phyloP scores from a whole-genome alignment of 2,113 vertebrate genomes.

The Pimephales promelas region DNA sequence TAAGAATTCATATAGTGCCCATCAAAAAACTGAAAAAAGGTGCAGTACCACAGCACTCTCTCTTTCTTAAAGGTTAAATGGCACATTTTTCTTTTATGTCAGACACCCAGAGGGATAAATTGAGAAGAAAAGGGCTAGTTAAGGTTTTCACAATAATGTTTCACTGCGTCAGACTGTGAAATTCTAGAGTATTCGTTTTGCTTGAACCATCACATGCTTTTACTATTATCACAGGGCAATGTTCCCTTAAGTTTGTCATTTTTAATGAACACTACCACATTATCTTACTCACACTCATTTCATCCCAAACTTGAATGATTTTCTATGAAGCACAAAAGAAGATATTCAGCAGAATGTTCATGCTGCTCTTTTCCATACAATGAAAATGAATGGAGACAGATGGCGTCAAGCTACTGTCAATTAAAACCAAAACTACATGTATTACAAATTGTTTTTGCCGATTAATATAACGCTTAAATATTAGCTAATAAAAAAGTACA shows the following conservation, averaged over 20 bases:
- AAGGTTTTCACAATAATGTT: neutral
- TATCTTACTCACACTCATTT: neutral
- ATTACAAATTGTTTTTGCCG: neutral
- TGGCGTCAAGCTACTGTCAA: neutral
- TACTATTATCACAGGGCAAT: too few relatives aligned
- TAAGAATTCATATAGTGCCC: neutral
- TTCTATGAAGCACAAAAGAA: neutral
- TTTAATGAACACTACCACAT: neutral
- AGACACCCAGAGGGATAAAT: neutral
- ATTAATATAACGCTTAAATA: neutral
- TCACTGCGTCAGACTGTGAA: neutral
- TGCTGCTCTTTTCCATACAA: neutral
- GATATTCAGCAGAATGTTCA: neutral
- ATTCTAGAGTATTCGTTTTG: neutral
- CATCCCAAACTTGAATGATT: neutral
- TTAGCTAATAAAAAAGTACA: neutral
- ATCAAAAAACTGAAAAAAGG: neutral
- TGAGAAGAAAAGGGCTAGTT: neutral
- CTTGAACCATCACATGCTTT: neutral
- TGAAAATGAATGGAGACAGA: neutral
- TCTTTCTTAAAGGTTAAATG: neutral
- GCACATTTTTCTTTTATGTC: neutral
- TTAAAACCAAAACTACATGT: neutral
- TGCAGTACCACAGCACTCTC: neutral
- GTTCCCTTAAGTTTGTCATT: slow-evolving; percentile 1